Conservation (phyloP, 2,888 invertebrate genomes). For the Diarsia mendica region DNA sequence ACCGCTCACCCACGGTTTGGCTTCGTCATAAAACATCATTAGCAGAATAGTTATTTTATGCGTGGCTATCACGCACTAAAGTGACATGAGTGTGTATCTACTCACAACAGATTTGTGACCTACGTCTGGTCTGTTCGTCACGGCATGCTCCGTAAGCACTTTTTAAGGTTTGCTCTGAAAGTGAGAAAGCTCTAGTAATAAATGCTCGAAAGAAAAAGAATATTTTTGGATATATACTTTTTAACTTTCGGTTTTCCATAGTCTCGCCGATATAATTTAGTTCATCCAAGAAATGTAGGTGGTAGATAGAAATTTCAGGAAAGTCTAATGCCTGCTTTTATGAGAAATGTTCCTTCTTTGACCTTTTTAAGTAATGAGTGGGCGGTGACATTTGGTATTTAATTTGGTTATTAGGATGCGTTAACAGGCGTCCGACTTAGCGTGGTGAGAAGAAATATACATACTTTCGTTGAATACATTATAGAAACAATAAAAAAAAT, state of each 20-base stretch:
- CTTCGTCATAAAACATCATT: slow-evolving; percentile 21
- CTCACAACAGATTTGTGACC: slow-evolving; percentile 6
- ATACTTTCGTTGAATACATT: slow-evolving; percentile 52
- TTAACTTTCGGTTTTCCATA: slow-evolving; percentile 1
- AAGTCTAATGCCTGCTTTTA: slow-evolving; percentile 32
- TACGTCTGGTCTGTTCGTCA: background rate
- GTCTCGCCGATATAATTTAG: slow-evolving; percentile 8
- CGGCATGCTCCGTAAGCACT: background rate
- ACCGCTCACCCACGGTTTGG: slow-evolving; percentile 13
- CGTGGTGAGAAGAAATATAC: slow-evolving; percentile 21
- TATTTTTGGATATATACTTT: background rate
- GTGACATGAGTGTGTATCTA: background rate
- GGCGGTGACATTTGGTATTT: slow-evolving; percentile 55
- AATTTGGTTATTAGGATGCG: slow-evolving; percentile 51
- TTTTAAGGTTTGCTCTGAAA: background rate
- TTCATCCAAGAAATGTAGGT: slow-evolving; percentile 31
- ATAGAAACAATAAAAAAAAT: slow-evolving; percentile 53
- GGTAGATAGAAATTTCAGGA: slow-evolving; percentile 42
- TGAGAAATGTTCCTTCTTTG: slow-evolving; percentile 35
- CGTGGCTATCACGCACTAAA: slow-evolving; percentile 6
- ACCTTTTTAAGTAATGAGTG: slow-evolving; percentile 48
- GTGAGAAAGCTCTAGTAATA: background rate
- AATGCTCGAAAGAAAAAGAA: background rate
- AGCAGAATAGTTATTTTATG: slow-evolving; percentile 19
- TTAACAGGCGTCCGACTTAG: slow-evolving; percentile 35